A percentile compares a stretch with the other conserved stretches of the same genome.
phyloP scores from a whole-genome alignment of 2,797 vertebrate genomes.

The Sebastes alutus region DNA sequence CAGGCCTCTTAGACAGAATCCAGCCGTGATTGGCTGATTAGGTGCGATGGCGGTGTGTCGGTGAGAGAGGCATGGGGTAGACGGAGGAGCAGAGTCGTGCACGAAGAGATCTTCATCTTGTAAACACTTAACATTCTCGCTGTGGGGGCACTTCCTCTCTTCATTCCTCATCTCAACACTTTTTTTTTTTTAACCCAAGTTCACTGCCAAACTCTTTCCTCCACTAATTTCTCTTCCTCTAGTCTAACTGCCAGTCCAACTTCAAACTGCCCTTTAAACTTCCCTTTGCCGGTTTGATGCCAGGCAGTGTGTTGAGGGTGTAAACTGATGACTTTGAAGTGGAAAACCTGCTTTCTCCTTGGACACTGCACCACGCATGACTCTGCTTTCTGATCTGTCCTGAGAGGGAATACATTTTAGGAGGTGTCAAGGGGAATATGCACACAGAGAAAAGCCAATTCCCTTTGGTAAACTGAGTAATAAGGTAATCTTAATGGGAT shows the following conservation, averaged over 20 bases:
- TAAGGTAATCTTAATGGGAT: slow-evolving; percentile 32
- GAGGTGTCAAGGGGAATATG: background rate
- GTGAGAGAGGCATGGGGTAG: slow-evolving; percentile 45
- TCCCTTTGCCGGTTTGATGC: background rate
- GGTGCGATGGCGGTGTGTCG: slow-evolving; percentile 37
- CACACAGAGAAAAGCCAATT: background rate
- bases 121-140: slow-evolving; percentile 61
- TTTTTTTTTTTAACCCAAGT: background rate
- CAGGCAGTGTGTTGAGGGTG: background rate
- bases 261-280: background rate
- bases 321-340: slow-evolving; percentile 8
- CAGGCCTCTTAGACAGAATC: slow-evolving; percentile 72
- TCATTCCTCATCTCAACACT: background rate
- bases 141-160: slow-evolving; percentile 33
- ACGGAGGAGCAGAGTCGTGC: slow-evolving; percentile 29
- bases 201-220: slow-evolving; percentile 13
- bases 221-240: background rate
- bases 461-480: slow-evolving; percentile 5
- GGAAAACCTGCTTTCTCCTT: background rate
- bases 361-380: background rate
- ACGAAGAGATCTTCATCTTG: slow-evolving; percentile 47
- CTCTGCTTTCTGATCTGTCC: slow-evolving; percentile 7
- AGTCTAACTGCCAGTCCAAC: slow-evolving; percentile 6
- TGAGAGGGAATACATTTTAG: background rate
- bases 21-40: slow-evolving; percentile 60